Percentiles rank a stretch among this genome's conserved stretches.
These are phyloP conservation scores for Lepidothrix coronata DNA, from an alignment of 2,113 vertebrate species.

Conservation along the genomic window DNA sequence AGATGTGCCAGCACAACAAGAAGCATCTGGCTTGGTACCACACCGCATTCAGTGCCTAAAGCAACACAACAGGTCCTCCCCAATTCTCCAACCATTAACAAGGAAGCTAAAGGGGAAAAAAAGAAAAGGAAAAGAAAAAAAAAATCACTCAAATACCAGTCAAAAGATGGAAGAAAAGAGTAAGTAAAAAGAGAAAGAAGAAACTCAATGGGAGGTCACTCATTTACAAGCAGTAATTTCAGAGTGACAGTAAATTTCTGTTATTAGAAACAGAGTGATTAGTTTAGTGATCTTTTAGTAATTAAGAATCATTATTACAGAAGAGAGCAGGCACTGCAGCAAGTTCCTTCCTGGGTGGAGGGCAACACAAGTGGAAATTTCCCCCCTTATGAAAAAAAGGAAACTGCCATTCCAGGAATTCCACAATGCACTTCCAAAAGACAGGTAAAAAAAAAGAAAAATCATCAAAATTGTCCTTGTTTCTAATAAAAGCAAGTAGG, in stretches of 20 bases:
- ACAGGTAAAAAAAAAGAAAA: not conserved
- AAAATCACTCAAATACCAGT: not conserved
- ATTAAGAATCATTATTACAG: not conserved
- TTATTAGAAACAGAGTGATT: not conserved
- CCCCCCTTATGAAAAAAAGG: not conserved
- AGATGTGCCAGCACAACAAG: not conserved
- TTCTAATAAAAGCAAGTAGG: not conserved
- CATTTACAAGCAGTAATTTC: not conserved
- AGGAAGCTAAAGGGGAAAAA: not conserved
- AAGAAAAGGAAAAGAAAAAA: too few species aligned
- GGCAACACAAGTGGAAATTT: not conserved
- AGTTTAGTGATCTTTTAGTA: not conserved
- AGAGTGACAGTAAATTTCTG: not conserved
- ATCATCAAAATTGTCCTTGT: not conserved
- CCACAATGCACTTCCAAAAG: not conserved
- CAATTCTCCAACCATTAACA: not conserved
- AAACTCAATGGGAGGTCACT: rapidly evolving
- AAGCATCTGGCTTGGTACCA: not conserved
- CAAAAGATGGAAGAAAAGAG: not conserved
- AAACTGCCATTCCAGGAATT: not conserved
- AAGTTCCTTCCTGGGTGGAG: not conserved
- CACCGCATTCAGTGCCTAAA: not conserved
- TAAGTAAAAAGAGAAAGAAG: not conserved
- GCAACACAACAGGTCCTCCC: not conserved
- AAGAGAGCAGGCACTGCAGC: not conserved